phyloP scores from a whole-genome alignment of 2,888 invertebrate species.

The Chirona hameri region DNA sequence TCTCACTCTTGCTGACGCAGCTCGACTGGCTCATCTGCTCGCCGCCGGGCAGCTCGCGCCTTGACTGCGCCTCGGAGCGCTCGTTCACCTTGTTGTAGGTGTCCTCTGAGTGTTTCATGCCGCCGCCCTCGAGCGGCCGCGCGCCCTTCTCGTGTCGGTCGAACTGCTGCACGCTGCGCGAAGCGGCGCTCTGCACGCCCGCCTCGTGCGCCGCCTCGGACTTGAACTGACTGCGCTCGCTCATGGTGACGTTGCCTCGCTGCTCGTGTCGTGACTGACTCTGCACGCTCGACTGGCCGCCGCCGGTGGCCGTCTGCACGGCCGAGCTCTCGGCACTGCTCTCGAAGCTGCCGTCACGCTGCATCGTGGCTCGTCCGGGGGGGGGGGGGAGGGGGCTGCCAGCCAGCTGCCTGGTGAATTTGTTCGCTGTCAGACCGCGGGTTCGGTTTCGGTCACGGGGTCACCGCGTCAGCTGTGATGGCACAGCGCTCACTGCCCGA shows the following conservation, averaged over 20 bases:
- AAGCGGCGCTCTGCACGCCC: slow-evolving; percentile 13
- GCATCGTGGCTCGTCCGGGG: neutral
- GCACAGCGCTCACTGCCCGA: neutral
- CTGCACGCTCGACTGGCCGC: neutral
- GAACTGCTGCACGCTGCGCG: slow-evolving; percentile 3
- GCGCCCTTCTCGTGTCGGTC: neutral
- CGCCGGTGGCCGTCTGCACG: slow-evolving; percentile 9
- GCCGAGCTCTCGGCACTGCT: neutral
- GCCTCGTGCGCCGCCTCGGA: slow-evolving; percentile 23
- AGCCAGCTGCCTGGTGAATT: neutral
- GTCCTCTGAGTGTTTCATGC: neutral
- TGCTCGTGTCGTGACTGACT: neutral
- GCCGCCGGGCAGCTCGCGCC: neutral
- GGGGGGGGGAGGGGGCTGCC: neutral
- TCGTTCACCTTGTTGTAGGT: slow-evolving; percentile 10
- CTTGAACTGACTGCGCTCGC: slow-evolving; percentile 5
- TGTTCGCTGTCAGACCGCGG: neutral
- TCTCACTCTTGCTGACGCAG: neutral
- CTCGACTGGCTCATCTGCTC: neutral
- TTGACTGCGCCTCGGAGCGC: neutral
- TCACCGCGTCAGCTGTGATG: too few species aligned
- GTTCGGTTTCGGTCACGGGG: neutral
- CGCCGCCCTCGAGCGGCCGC: slow-evolving; percentile 2
- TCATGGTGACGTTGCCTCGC: slow-evolving; percentile 3
- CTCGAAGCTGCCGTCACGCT: slow-evolving; percentile 13